Evolutionary conservation across 2,888 invertebrate species (phyloP), one percentile per base, ranked within the genome.

Genomic region (Nomada lathburiana): DNA sequence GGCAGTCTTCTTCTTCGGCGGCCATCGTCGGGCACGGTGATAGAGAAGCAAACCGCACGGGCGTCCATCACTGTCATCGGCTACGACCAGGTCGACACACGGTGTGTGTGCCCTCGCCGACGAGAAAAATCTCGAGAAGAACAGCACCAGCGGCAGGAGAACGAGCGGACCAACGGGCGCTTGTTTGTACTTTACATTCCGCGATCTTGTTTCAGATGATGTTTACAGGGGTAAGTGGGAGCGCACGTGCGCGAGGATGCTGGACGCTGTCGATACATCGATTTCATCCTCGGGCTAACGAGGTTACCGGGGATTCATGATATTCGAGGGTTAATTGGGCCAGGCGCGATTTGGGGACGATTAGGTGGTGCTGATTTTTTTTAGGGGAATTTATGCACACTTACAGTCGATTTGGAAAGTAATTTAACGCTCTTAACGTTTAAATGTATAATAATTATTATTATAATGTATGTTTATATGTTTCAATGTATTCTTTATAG

Each of bases 61-160:
- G 88, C 91, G 92, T 92, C 91, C 92, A 92, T 92, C 92, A 92
- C 91, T 92, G 92, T 92, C 92, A 89, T 88, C 87, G 89, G 80
- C 78, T 83, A 82, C 87, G 87, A 82, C 70, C 83, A 16, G 76
- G 72, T 76, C 87, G 85, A 86, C 85, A 79, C 82, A 85, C 83
- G 65, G 5, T 11, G 47, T 59, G 55, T 13, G 59, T 16, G 69
- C 1, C 18, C n/a, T 13, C 20, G 74, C 20, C 71, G 81, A 82
- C 73, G 85, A 86, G 90, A 90, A 90, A 90, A 90, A 90, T 90
- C 82, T 71, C 64, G 55, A 72, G 78, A 62, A 73, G 83, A 79
- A 68, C 70, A 79, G 68, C 70, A 62, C 2, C 47, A 55, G 52
- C 16, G 42, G 44, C 62, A 50, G 64, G 67, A 80, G 68, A 78